Conservation (phyloP, 2,113 vertebrate genomes). For the Microtus montanus region DNA sequence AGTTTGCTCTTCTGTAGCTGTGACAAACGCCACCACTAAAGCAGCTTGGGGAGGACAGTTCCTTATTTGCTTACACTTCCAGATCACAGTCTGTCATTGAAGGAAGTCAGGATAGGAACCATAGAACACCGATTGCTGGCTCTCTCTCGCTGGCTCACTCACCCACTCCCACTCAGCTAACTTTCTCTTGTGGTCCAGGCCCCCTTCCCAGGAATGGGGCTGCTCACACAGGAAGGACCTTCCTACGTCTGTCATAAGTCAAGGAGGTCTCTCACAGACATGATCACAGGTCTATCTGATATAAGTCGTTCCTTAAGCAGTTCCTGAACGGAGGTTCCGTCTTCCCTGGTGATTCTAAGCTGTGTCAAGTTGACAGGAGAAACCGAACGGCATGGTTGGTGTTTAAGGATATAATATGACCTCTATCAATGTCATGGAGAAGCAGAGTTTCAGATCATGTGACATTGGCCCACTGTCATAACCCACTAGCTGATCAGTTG, state of each 20-base stretch:
- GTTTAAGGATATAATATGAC: neutral
- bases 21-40: neutral
- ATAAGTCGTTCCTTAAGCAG: neutral
- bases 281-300: neutral
- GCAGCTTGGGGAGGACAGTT: neutral
- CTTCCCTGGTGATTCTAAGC: neutral
- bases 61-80: neutral
- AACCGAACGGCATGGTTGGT: neutral
- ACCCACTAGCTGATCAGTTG: too few species aligned
- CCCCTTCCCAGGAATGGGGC: neutral
- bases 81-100: neutral
- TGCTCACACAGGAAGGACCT: neutral
- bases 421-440: neutral
- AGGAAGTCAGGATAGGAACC: neutral
- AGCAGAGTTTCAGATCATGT: neutral
- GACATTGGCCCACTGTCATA: neutral
- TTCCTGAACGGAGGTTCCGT: neutral
- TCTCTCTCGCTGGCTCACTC: neutral
- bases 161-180: neutral
- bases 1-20: neutral
- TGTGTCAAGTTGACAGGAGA: neutral
- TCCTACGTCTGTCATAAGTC: neutral
- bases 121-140: neutral
- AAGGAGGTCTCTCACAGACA: neutral
- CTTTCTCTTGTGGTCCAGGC: neutral